Base-by-base conservation (phyloP, 2,797 vertebrate species). In the Hoplostethus mediterraneus region DNA sequence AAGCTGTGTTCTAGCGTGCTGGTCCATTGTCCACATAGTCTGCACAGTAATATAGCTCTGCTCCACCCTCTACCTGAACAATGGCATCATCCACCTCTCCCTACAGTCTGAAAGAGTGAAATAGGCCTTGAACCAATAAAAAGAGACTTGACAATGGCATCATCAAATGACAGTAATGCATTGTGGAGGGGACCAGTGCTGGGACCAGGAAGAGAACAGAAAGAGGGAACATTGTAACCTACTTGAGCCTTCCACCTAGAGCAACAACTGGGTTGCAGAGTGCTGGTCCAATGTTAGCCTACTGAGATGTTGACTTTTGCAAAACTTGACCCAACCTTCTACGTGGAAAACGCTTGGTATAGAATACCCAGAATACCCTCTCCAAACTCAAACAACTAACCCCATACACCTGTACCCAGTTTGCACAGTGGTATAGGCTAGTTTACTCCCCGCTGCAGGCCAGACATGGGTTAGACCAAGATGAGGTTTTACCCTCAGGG, bases 371-470 rank as follows among this genome's bases (percentile, higher is more conserved):
- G 0, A 65, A 77, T 56, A 51, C 28, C 33, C 55, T 53, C 36
- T 52, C 38, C 55, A 44, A 69, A 48, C 49, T 17, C 61, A 12
- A 78, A 53, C 48, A 71, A 30, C 58, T 49, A 61, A 62, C 40
- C 56, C 63, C 52, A 30, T n/a, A 10, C n/a, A 56, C 57, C 31
- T 2, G 61, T 63, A 55, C 40, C 54, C 96, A 89, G 96, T 97
- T 90, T 98, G 95, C 91, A 84, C 82, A 84, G 83, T 82, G 63
- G 75, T 82, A 73, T 68, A 84, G 70, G 68, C 73, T 79, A 62
- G 58, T 49, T 40, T 55, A 75, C 61, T 88, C 61, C 77, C 75
- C 81, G 67, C 76, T 85, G 71, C 67, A 81, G 80, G 75, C 52
- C 77, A 86, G 77, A 79, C 74, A 68, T 71, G 63, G 80, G 71